phyloP scores from a whole-genome alignment of 2,113 vertebrate genomes.

The Crotalus viridis region DNA sequence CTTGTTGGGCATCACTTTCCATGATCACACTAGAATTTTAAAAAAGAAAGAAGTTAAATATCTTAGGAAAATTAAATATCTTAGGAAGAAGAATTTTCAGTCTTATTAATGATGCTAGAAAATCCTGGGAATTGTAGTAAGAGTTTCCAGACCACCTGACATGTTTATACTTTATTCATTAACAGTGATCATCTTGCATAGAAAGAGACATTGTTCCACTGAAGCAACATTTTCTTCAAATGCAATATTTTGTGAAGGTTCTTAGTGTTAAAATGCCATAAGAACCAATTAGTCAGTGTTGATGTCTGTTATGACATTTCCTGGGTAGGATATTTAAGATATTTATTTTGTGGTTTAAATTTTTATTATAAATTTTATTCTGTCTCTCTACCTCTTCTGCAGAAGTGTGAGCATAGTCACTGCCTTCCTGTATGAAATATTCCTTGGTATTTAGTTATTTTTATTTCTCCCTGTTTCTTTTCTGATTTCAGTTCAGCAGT shows the following conservation, averaged over 20 bases:
- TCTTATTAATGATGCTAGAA: neutral
- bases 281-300: neutral
- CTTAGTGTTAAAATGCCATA: neutral
- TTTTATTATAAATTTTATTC: neutral
- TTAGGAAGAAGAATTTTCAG: neutral
- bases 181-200: neutral
- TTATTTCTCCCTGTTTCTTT: neutral
- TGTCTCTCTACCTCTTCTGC: neutral
- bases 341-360: neutral
- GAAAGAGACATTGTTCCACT: neutral
- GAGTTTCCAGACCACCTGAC: neutral
- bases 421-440: neutral
- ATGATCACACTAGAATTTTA: constrained; percentile 79
- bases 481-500: neutral
- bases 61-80: neutral
- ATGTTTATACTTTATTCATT: neutral
- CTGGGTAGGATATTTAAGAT: neutral
- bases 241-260: neutral
- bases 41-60: neutral
- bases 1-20: constrained; percentile 89
- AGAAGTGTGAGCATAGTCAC: neutral
- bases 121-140: neutral
- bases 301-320: neutral
- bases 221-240: neutral
- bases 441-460: neutral